phyloP scores from a whole-genome alignment of 2,797 vertebrate genomes.

The Poecilia wingei region DNA sequence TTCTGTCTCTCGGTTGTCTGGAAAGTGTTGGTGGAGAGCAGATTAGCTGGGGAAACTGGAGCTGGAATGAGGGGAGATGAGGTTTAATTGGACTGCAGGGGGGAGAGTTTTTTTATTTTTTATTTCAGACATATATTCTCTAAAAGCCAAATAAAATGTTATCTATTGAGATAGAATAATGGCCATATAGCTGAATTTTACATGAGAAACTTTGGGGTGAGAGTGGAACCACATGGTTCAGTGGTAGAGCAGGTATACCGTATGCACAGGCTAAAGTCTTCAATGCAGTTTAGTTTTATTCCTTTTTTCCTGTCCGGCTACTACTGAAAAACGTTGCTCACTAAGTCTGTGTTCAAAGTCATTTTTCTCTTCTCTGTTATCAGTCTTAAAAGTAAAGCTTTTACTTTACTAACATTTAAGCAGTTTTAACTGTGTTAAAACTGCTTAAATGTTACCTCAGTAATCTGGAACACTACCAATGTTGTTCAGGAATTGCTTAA shows the following conservation, averaged over 20 bases:
- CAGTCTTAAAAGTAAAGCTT: neutral
- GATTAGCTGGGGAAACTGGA: constrained; percentile 15
- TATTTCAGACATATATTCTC: constrained; percentile 2
- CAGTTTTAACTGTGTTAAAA: neutral
- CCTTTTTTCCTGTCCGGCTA: neutral
- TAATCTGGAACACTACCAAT: neutral
- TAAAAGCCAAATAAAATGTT: neutral
- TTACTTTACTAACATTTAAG: no score
- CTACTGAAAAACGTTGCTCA: neutral
- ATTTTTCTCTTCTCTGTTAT: neutral
- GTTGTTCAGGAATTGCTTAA: neutral
- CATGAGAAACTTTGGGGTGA: neutral
- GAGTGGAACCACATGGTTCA: no score
- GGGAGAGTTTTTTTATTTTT: neutral
- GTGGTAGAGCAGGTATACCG: neutral
- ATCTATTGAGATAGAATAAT: neutral
- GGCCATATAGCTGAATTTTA: neutral
- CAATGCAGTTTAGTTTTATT: neutral
- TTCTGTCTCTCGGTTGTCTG: constrained; percentile 61
- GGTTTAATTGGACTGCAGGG: neutral
- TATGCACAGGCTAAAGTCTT: neutral
- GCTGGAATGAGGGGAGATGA: constrained; percentile 7
- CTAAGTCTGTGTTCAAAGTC: neutral
- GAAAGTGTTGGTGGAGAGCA: constrained; percentile 22
- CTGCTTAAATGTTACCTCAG: neutral